phyloP scores from a whole-genome alignment of 2,113 vertebrate genomes.

The Anguilla japonica region DNA sequence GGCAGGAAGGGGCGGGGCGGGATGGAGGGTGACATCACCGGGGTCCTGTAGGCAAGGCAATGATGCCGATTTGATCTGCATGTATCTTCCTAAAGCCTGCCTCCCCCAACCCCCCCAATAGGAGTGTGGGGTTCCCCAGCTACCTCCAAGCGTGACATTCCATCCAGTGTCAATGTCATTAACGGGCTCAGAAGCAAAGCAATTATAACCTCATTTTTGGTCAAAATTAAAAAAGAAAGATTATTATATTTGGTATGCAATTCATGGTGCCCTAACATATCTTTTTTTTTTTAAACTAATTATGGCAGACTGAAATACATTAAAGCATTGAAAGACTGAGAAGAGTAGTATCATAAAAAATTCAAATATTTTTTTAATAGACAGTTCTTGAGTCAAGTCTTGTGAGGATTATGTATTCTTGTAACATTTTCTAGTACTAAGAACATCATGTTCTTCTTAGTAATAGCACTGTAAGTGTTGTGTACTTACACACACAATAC shows the following conservation, averaged over 20 bases:
- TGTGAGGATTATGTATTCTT: too few relatives aligned
- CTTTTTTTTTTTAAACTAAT: not conserved
- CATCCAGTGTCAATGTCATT: constrained; percentile 54
- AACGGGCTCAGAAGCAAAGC: constrained; percentile 2
- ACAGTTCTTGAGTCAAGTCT: too few relatives aligned
- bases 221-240: not conserved
- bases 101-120: constrained; percentile 35
- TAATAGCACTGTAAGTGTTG: too few relatives aligned
- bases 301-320: not conserved
- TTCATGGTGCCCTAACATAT: not conserved
- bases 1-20: constrained; percentile 20
- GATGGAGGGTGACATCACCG: constrained; percentile 48
- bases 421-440: too few relatives aligned
- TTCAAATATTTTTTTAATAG: not conserved
- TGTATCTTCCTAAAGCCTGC: constrained; percentile 57
- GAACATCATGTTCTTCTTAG: too few relatives aligned
- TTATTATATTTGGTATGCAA: constrained; percentile 16
- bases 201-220: not conserved
- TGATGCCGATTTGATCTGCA: constrained; percentile 54
- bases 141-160: constrained; percentile 50
- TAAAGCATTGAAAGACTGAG: constrained; percentile 38
- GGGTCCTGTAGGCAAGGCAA: constrained; percentile 32
- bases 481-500: too few relatives aligned
- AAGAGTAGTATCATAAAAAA: constrained; percentile 19
- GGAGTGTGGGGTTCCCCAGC: constrained; percentile 34